Evolutionary conservation across 2,113 vertebrate species (phyloP).

Genomic region (Cathartes aura): DNA sequence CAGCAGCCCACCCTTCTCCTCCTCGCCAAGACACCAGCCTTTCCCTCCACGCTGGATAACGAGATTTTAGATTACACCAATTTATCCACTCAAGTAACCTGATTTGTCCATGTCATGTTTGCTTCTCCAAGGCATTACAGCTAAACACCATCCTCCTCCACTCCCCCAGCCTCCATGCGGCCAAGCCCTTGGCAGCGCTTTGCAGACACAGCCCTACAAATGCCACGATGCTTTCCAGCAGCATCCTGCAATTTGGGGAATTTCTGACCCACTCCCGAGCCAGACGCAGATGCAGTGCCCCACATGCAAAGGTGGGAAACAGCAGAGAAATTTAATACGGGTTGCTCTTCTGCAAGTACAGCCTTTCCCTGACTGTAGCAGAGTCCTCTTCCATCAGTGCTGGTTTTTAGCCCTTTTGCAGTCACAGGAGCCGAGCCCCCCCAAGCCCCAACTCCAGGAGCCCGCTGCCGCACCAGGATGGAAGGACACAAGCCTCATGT

Average conservation of each 20-base stretch:
- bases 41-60: fast-evolving
- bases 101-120: background rate
- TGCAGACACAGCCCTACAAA: background rate
- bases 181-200: background rate
- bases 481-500: fast-evolving
- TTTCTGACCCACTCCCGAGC: background rate
- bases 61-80: background rate
- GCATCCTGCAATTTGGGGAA: background rate
- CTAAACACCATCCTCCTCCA: background rate
- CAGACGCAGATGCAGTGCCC: background rate
- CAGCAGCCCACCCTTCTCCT: background rate
- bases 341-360: background rate
- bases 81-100: background rate
- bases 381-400: background rate
- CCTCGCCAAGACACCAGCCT: background rate
- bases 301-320: too few relatives aligned
- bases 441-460: background rate
- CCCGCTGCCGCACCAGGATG: fast-evolving
- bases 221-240: fast-evolving
- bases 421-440: background rate
- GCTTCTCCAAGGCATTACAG: background rate
- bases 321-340: background rate
- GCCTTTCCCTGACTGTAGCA: background rate
- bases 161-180: fast-evolving
- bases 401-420: background rate